Conservation (phyloP, 1,140 invertebrate species). For the Sipha flava region DNA sequence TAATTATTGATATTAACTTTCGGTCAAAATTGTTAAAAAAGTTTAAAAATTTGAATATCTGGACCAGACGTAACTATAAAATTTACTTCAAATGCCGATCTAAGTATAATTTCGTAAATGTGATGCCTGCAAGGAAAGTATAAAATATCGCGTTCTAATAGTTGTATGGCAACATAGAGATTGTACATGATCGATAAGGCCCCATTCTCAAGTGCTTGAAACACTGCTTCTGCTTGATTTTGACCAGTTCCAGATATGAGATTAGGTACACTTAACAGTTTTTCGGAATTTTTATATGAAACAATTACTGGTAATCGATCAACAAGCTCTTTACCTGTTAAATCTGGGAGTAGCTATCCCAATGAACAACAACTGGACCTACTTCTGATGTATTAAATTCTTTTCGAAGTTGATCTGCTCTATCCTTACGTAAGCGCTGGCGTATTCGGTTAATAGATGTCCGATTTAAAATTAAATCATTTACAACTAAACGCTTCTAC, state of each 20-base stretch:
- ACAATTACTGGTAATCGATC: too few relatives aligned
- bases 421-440: too few relatives aligned
- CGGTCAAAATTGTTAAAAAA: neutral
- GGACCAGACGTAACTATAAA: slow-evolving; percentile 18
- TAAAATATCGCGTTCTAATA: neutral
- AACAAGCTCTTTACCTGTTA: too few relatives aligned
- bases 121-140: neutral
- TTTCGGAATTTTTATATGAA: too few relatives aligned
- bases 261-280: too few relatives aligned
- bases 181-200: neutral
- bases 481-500: neutral
- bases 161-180: neutral
- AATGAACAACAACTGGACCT: too few relatives aligned
- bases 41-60: neutral
- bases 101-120: neutral
- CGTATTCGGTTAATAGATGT: too few relatives aligned
- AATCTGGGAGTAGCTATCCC: too few relatives aligned
- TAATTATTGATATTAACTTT: neutral
- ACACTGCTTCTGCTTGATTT: neutral
- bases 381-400: too few relatives aligned
- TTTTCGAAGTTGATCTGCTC: too few relatives aligned
- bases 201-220: neutral
- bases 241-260: too few relatives aligned
- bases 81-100: neutral
- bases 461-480: too few relatives aligned